Conservation (phyloP, 2,888 invertebrate species). For the Hyles lineata region DNA sequence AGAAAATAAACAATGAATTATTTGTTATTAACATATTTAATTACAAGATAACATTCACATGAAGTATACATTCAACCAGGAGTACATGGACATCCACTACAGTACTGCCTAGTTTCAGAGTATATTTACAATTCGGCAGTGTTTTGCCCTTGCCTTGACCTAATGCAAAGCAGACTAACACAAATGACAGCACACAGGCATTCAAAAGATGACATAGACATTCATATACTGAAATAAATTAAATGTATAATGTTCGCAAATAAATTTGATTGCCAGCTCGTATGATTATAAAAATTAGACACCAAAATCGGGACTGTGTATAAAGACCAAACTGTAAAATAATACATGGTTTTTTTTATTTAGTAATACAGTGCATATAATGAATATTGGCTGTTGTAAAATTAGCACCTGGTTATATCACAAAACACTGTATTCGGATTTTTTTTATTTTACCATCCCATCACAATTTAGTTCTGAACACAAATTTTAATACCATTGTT, state of each 20-base stretch:
- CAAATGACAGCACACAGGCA: constrained; percentile 6
- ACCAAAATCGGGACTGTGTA: neutral
- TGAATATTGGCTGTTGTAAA: neutral
- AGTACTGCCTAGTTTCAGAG: neutral
- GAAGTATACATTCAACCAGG: no score
- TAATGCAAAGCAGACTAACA: neutral
- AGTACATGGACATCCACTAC: no score
- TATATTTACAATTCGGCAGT: neutral
- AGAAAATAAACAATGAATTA: no score
- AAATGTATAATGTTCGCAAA: neutral
- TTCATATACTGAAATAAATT: neutral
- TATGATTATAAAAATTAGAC: neutral
- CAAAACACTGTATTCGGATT: neutral
- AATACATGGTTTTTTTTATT: neutral
- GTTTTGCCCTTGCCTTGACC: neutral
- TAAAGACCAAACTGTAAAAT: neutral
- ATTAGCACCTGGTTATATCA: neutral
- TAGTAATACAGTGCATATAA: neutral
- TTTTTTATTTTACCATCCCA: no score
- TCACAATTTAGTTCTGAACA: no score
- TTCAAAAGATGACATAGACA: neutral
- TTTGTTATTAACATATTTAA: no score
- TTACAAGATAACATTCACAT: no score
- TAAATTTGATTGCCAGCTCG: neutral
- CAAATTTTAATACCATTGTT: no score